phyloP scores from a whole-genome alignment of 2,113 vertebrate genomes.

The Andinoacara biseriatus region DNA sequence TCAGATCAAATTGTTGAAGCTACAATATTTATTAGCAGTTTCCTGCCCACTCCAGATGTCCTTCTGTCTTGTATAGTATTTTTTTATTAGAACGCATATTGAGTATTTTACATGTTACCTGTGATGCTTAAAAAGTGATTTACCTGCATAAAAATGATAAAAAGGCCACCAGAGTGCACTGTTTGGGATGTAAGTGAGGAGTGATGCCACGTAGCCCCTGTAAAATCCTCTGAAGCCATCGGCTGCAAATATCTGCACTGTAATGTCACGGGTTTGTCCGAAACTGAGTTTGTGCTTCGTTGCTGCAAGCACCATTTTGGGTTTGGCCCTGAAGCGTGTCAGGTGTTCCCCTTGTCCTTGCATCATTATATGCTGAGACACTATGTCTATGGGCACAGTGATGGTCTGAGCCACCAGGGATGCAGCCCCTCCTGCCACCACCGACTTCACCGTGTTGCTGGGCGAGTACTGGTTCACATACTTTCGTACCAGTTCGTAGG shows the following conservation, averaged over 20 bases:
- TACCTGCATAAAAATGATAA: constrained; percentile 97
- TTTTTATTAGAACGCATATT: neutral
- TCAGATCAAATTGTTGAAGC: neutral
- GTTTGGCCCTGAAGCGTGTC: constrained; percentile 86
- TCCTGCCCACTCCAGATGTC: neutral
- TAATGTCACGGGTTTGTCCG: constrained; percentile 90
- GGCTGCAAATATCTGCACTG: constrained; percentile 87
- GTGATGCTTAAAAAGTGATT: neutral
- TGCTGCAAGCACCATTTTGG: constrained; percentile 55
- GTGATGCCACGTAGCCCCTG: constrained; percentile 92
- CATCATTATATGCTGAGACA: constrained; percentile 99
- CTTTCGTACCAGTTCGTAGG: constrained; percentile 92
- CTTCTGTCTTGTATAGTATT: neutral
- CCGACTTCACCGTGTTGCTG: constrained; percentile 91
- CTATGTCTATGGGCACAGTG: constrained; percentile 93
- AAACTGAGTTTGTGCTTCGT: constrained; percentile 80
- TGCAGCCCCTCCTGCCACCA: constrained; percentile 91
- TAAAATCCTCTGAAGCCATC: constrained; percentile 94
- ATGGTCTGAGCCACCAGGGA: constrained; percentile 97
- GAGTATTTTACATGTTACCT: neutral
- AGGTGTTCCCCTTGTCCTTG: constrained; percentile 89
- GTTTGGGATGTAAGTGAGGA: constrained; percentile 98
- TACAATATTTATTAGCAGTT: neutral
- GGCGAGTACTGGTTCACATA: constrained; percentile 87
- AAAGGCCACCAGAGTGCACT: constrained; percentile 99